Evolutionary conservation across 1,140 invertebrate species (phyloP), one percentile per base, ranked within the genome.

Genomic region (Protaetia brevitarsis): DNA sequence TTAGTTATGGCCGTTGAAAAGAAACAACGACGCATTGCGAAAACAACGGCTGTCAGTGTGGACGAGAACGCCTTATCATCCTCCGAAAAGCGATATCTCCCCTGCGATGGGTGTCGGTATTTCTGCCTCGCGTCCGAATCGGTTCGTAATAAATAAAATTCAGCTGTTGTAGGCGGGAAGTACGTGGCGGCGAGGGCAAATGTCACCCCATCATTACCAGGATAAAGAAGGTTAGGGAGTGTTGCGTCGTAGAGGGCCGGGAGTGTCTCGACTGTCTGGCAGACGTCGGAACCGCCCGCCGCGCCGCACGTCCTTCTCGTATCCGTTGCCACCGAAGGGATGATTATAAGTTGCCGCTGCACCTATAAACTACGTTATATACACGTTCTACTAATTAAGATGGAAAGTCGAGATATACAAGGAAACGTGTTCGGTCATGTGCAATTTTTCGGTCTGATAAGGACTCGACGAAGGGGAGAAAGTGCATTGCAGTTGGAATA

Each of bases 121-220:
- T 51, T 51, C 23, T 51, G 21, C 16, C 7, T 19, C 41, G 26
- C 11, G 7, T 51, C 41, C 13, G 26, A 51, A 23, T 51, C 19
- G 41, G 8, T 19, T 26, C 41, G n/a, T 51, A 23, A 51, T 51
- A 51, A 51, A 51, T 51, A 11, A 51, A 51, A 51, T 19, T 7
- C 41, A 51, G 41, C 41, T 51, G 41, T 37, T 37, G 16, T n/a
- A n/a, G n/a, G 34, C 4, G 11, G 34, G 34, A 37, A 13, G 34
- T 13, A 16, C 11, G 19, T 51, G 26, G n/a, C 19, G 19, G 16
- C 16, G 13, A 51, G 41, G 41, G 41, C 41, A 51, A 51, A 51
- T 51, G 41, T 51, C 19, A 51, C 16, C 41, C 41, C 41, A 19
- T 51, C 41, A 51, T 51, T 51, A 51, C 26, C 21, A 51, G 41